Evolutionary conservation across 2,797 vertebrate genomes (phyloP), one percentile per base, ranked within the genome.

Genomic region (Jordanella pulchra): DNA sequence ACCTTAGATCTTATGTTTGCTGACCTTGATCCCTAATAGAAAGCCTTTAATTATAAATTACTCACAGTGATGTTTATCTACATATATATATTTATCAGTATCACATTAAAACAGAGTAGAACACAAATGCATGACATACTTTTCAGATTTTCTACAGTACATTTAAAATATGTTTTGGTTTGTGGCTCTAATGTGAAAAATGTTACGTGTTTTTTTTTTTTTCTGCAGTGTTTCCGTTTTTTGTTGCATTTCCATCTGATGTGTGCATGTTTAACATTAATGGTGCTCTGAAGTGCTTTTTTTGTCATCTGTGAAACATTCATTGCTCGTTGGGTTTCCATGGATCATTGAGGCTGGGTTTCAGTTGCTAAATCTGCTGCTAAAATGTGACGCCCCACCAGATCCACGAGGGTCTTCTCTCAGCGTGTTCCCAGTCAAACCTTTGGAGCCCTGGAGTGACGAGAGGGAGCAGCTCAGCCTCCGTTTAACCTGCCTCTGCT

Each of bases 401-500:
- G 11, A 39, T 14, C 32, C 58, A 3, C 9, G 30, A 12, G 30
- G 30, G 27, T 27, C 28, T 30, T 32, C 55, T 17, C 28, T 58
- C 27, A 7, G 18, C 48, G 48, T 21, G 4, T 50, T 18, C 18
- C 28, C 0, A 58, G 11, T 32, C 55, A 32, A 27, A 32, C 55
- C 28, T 32, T 10, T 32, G 28, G 28, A 32, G 18, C 28, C 18
- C 55, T 11, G 55, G 21, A 2, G 17, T 1, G 55, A 32, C 15
- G 15, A 21, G 47, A 18, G 17, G 47, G 47, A 48, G 47, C 47
- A 11, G 78, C 84, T 48, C 73, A 67, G 75, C 58, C 68, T 39
- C 5, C 71, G 72, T 79, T 80, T 82, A 82, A 73, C 82, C 86
- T 88, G 94, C 93, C 90, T 93, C 90, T 89, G 82, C 92, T 89